Base-by-base conservation (phyloP, 2,888 invertebrate genomes). In the Glaucopsyche alexis region DNA sequence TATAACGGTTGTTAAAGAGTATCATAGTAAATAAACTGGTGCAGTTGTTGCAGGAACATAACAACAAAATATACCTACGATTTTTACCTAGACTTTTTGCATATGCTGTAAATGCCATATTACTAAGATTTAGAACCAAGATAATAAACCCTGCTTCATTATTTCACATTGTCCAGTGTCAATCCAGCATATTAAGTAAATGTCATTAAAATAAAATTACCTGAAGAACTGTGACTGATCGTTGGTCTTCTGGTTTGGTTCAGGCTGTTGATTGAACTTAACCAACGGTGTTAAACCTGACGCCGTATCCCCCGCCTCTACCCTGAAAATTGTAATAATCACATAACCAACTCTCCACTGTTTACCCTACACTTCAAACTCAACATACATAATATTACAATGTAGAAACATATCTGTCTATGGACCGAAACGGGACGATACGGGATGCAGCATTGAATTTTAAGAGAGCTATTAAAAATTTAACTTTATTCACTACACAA, bases 221-320 rank as follows among this genome's bases (percentile, higher is more conserved):
- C 86, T 86, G 72, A 75, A 74, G 71, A 79, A 81, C 69, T 80
- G 82, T 3, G 78, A 67, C 70, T 82, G 82, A 19, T 86, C 84
- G 16, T 79, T 81, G 8, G 77, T 77, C 77, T 83, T 84, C 71
- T 71, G 74, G 50, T 71, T 76, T 1, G 50, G 64, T 71, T 85
- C 85, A 38, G 79, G 77, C 49, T 81, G 80, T 9, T 81, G 79
- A 74, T 80, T 70, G 38, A 74, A 84, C 76, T 87, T 85, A 74
- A 79, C 80, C 67, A 82, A 79, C 42, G 84, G 72, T 52, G 84
- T 82, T 79, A 85, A 84, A 74, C 77, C 81, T 73, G 86, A 80
- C 74, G 84, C 79, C 77, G 81, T 78, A 77, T 88, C 86, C 16
- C 78, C 82, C 71, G 79, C 75, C 77, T 90, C 90, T 82, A 85